A percentile compares a stretch with the other conserved stretches of the same genome.
Conservation (phyloP, 2,797 vertebrate genomes). For the Geotrypetes seraphini region DNA sequence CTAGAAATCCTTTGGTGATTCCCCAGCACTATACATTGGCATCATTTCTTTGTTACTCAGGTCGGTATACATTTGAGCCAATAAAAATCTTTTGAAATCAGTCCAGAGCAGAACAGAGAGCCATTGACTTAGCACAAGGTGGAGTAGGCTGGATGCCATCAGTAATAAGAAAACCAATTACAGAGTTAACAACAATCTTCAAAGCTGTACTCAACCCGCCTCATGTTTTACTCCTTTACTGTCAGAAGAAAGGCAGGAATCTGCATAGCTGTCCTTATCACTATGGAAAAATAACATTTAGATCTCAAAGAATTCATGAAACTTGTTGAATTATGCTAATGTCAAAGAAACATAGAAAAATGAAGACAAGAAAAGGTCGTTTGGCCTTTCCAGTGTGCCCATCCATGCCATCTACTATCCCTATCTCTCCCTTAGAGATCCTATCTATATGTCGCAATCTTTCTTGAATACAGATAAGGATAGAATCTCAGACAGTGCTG, state of each 20-base stretch:
- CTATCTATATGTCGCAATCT: too few species aligned
- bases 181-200: neutral
- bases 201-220: neutral
- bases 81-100: slow-evolving; percentile 11
- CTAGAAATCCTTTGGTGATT: slow-evolving; percentile 25
- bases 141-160: neutral
- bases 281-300: too few species aligned
- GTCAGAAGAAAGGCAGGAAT: neutral
- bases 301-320: too few species aligned
- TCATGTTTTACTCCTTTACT: slow-evolving; percentile 1
- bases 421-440: too few species aligned
- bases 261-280: too few species aligned
- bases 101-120: neutral
- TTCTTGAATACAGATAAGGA: too few species aligned
- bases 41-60: neutral
- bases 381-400: too few species aligned
- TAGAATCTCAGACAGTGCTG: too few species aligned
- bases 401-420: too few species aligned
- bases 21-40: slow-evolving; percentile 18
- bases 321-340: too few species aligned
- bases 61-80: slow-evolving; percentile 1
- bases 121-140: slow-evolving; percentile 5
- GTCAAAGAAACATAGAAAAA: too few species aligned
- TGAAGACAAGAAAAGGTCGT: too few species aligned
- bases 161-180: neutral